Base-by-base conservation (phyloP, 2,113 vertebrate species). In the Craseonycteris thonglongyai region DNA sequence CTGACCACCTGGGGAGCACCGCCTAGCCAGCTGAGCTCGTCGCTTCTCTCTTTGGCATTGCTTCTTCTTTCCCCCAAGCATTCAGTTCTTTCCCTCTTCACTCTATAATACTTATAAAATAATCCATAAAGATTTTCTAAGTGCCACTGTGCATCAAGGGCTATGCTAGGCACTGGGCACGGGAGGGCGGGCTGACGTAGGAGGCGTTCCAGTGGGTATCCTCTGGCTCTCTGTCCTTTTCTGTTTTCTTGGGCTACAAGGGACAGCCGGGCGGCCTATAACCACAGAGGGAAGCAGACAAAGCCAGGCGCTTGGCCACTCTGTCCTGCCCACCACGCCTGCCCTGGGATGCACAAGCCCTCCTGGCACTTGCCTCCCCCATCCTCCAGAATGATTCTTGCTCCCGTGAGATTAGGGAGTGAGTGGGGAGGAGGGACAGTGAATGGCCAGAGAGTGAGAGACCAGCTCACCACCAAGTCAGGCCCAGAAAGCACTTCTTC, bases 401-500 rank as follows among this genome's bases (percentile, higher is more conserved):
- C 54, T n/a, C 59, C 35, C 2, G 22, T 2, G 42, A 28, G 28
- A 24, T 9, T 51, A 56, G 22, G 59, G 84, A 69, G 24, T 56
- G 76, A 58, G 68, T 13, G 38, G 30, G 42, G 47, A 79, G 56
- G 66, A 42, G 28, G 54, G 71, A 38, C 11, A 18, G 42, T 33
- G 76, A 38, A 59, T 74, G 83, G 71, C 76, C 80, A 69, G 59
- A 76, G 66, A 78, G 24, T 4, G 5, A 21, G 89, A 28, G 91
- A 95, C 80, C 58, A 97, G 98, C 98, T 98, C 98, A 97, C 30
- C 94, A 90, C 79, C 35, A 69, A 98, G 97, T 97, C 97, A 97
- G 95, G 96, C 97, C 94, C 97, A 97, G 96, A 97, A 97, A 98
- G 96, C 63, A 56, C 93, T 0, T 30, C 93, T 97, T 96, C 96